Evolutionary conservation across 1,140 invertebrate genomes (phyloP), one percentile per base, ranked within the genome.

Genomic region (Drosophila varians): DNA sequence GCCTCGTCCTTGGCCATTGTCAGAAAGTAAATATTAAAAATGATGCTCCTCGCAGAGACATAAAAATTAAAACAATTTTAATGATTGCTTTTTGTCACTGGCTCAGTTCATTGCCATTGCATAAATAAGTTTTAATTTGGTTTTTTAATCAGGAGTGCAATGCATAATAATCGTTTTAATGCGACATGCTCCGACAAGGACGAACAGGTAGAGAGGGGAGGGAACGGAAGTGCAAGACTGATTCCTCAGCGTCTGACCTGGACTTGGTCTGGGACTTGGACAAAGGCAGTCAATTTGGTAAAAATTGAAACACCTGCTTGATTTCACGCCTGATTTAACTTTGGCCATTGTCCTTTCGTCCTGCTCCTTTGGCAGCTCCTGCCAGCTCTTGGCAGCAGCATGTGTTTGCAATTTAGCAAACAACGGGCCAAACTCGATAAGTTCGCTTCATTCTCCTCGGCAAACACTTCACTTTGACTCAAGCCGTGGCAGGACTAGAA

Each of bases 231-330:
- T 38, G 16, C 56, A 47, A 42, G 57, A 65, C 6, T 23, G 54
- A 84, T 84, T 74, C 78, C 76, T 84, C 80, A 86, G 49, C 14
- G 36, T 26, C 51, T 42, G 36, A 31, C 56, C 42, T 31, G 42
- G 48, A 23, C 12, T 12, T 25, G 36, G 7, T 7, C 3, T 36
- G 34, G 9, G 11, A 45, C n/a, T n/a, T n/a, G 57, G 12, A 36
- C 26, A 40, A 43, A 49, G 54, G 25, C 28, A 57, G 65, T 55
- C 82, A 86, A 86, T 87, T 87, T 86, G 64, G 70, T 82, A 87
- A 86, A 87, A 86, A 86, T 88, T 87, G 82, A 86, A 86, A 86
- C 82, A 86, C 82, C 82, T 86, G 82, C 82, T 87, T 86, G 82
- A 86, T 86, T 86, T 86, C 77, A 86, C 82, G 73, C 77, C 82